These are phyloP conservation scores for Oriolus oriolus DNA, from an alignment of 2,113 vertebrate genomes.

Conservation along the genomic window DNA sequence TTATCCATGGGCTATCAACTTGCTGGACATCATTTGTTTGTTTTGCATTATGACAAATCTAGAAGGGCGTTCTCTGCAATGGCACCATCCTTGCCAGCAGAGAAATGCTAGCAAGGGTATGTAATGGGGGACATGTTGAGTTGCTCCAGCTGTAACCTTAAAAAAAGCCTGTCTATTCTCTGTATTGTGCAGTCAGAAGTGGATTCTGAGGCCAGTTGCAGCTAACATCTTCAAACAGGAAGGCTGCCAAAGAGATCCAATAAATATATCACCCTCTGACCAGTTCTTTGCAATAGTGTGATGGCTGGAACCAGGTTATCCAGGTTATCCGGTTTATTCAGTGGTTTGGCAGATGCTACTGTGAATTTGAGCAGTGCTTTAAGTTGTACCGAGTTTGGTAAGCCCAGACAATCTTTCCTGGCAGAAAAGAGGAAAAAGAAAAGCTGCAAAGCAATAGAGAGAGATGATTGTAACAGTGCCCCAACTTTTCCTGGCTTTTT, in stretches of 20 bases:
- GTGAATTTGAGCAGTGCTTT: conserved; percentile 1
- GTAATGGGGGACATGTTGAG: fast-evolving
- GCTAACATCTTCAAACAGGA: not conserved
- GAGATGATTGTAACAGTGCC: not conserved
- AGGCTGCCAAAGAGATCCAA: not conserved
- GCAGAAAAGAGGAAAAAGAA: not conserved
- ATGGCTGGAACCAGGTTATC: not conserved
- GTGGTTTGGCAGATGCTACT: not conserved
- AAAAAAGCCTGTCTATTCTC: not conserved
- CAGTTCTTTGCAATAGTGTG: not conserved
- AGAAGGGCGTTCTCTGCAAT: not conserved
- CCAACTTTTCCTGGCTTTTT: conserved; percentile 14
- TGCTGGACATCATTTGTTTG: not conserved
- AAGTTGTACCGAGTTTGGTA: fast-evolving
- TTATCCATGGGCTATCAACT: not conserved
- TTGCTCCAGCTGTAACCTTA: not conserved
- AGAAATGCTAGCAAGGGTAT: not conserved
- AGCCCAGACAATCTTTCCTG: not conserved
- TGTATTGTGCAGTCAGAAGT: not conserved
- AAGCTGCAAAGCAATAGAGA: conserved; percentile 21
- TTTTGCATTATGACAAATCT: not conserved
- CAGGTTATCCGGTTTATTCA: not conserved
- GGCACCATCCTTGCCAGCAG: not conserved
- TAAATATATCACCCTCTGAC: not conserved
- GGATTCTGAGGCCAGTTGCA: not conserved